These are phyloP conservation scores for Hesperophylax magnus DNA, from an alignment of 1,140 invertebrate species.

Conservation along the genomic window DNA sequence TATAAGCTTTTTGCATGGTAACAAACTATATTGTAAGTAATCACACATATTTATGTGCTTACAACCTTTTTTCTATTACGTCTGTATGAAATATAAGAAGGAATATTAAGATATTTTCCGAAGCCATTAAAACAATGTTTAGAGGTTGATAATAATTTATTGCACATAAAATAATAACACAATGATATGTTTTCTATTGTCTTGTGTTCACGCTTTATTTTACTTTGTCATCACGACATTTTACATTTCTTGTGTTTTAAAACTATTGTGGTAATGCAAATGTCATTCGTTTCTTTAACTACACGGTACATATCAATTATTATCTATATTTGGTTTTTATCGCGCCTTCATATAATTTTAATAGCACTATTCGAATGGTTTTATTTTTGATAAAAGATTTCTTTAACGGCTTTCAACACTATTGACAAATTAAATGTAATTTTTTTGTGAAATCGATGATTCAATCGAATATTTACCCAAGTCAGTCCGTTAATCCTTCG, in stretches of 20 bases:
- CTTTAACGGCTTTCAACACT: too few species aligned
- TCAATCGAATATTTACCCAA: too few species aligned
- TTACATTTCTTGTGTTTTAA: conserved; percentile 41
- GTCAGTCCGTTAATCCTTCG: too few species aligned
- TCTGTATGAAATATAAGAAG: background rate
- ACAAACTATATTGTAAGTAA: background rate
- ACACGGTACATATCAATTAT: conserved; percentile 22
- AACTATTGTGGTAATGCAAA: conserved; percentile 31
- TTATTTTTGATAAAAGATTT: too few species aligned
- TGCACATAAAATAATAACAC: conserved; percentile 34
- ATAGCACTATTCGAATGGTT: too few species aligned
- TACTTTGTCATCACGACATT: conserved; percentile 48
- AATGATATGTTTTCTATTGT: conserved; percentile 55
- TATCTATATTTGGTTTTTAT: background rate
- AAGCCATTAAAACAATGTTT: conserved; percentile 20
- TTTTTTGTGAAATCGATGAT: too few species aligned
- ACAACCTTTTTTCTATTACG: background rate
- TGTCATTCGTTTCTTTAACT: conserved; percentile 22
- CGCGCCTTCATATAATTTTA: too few species aligned
- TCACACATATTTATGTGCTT: background rate
- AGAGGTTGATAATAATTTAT: conserved; percentile 46
- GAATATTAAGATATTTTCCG: background rate
- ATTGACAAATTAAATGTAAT: too few species aligned
- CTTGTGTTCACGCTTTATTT: conserved; percentile 51
- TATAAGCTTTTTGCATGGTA: background rate